Base-by-base conservation (phyloP, 1,140 invertebrate genomes). In the Nylanderia fulva region DNA sequence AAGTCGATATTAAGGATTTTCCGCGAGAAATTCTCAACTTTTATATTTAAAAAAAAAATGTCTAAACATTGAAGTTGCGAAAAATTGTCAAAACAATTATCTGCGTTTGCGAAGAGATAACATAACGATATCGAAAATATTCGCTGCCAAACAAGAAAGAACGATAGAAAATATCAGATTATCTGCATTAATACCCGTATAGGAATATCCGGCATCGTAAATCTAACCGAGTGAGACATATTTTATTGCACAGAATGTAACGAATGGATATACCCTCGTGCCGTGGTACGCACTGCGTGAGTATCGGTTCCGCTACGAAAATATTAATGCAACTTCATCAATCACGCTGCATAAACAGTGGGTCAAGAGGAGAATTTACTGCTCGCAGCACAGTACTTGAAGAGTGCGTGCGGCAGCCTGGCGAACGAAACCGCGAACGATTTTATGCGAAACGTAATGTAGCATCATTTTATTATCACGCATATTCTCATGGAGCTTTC, bases 311-410 rank as follows among this genome's bases (percentile, higher is more conserved):
- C 60, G 88, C 71, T 76, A 77, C 88, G 85, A 86, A 87, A 85
- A 89, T 90, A 90, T 90, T 90, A 90, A 90, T 90, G 88, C 85
- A 90, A 89, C 88, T 89, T 90, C 88, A 90, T 90, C 88, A 89
- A 90, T 90, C 88, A 90, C 85, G 42, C 74, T 86, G 79, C 88
- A 89, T 89, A 89, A 89, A 89, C 88, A 89, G 88, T 86, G 74
- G 85, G 68, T 88, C 87, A 89, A 80, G 85, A 84, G 74, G 86
- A 88, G 87, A 68, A 89, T 89, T 86, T 86, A 89, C 79, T 77
- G 86, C 84, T 84, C 86, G 61, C 77, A 84, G 76, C 87, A n/a
- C n/a, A 74, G 63, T 72, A 33, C 61, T 9, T 27, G 45, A 48
- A 48, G 45, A 33, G 27, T 9, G 18, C 39, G 27, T 13, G n/a